Base-by-base conservation (phyloP, 2,113 vertebrate species). In the Zootoca vivipara region DNA sequence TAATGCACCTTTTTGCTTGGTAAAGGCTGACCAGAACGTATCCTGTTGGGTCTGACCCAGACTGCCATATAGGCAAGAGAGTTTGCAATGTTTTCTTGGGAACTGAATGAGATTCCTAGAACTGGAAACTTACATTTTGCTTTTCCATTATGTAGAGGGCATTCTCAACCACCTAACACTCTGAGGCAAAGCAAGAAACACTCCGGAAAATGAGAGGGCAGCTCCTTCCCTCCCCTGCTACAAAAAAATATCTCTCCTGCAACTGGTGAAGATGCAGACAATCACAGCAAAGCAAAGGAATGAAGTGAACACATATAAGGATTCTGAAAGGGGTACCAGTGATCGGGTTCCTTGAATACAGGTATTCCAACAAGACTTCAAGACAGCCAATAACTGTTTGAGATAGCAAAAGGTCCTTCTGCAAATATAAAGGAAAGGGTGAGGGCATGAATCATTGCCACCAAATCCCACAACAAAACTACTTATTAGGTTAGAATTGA, bases 361-460 rank as follows among this genome's bases (percentile, higher is more conserved):
- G 93, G 92, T 98, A 99, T 87, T 96, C 95, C 91, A 99, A 92
- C 93, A 99, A 95, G 89, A 98, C 97, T 91, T 97, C 97, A 78
- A 99, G 94, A 92, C 98, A 99, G 93, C 97, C 96, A 88, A 98
- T 95, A 65, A 98, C 97, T 0, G 96, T 96, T 87, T 96, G 96
- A 75, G 98, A 96, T 90, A 99, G 88, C 77, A 98, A 83, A 72
- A 98, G 95, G 30, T 99, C 97, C 91, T 98, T 99, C 99, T 99
- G 95, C 81, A 94, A 86, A n/a, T 56, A 83, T 88, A 87, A 86
- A 78, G 83, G 73, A 82, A 78, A 80, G 2, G 38, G 24, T 18
- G 0, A n/a, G 84, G 9, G 90, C 64, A 75, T 81, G 70, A 85
- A 82, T 77, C 92, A 85, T 38, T 85, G 33, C 64, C 73, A 89